Percentiles rank a stretch among this genome's conserved stretches.
Conservation (phyloP, 2,888 invertebrate species). For the Sipha maydis region DNA sequence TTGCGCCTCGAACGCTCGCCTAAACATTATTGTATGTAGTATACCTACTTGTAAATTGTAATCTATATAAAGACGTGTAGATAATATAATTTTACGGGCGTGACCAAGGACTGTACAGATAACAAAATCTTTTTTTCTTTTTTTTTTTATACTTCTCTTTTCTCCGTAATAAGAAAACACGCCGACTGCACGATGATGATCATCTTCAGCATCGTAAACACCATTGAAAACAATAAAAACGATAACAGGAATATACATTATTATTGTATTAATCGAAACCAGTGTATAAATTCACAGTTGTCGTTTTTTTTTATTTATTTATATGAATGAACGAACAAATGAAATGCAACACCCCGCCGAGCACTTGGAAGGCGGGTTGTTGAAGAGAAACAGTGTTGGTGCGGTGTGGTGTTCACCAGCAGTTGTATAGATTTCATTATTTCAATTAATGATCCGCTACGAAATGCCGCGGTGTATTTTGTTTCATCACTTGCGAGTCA, state of each 20-base stretch:
- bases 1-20: conserved; percentile 34
- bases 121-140: not conserved
- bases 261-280: not conserved
- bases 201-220: not conserved
- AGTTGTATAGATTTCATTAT: not conserved
- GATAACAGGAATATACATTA: conserved; percentile 10
- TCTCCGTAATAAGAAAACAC: not conserved
- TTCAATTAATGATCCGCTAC: conserved; percentile 33
- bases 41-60: not conserved
- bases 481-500: not conserved
- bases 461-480: not conserved
- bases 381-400: not conserved
- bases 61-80: not conserved
- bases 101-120: conserved; percentile 50
- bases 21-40: conserved; percentile 6
- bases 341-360: not conserved
- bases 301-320: conserved; percentile 15
- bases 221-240: conserved; percentile 16
- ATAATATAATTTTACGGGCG: conserved; percentile 40
- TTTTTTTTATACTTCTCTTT: not conserved
- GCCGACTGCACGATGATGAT: not conserved
- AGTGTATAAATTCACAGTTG: conserved; percentile 18
- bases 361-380: not conserved
- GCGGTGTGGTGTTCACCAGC: not conserved
- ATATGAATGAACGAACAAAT: conserved; percentile 34